Conservation (phyloP, 2,797 vertebrate species). For the Xiphophorus birchmanni region DNA sequence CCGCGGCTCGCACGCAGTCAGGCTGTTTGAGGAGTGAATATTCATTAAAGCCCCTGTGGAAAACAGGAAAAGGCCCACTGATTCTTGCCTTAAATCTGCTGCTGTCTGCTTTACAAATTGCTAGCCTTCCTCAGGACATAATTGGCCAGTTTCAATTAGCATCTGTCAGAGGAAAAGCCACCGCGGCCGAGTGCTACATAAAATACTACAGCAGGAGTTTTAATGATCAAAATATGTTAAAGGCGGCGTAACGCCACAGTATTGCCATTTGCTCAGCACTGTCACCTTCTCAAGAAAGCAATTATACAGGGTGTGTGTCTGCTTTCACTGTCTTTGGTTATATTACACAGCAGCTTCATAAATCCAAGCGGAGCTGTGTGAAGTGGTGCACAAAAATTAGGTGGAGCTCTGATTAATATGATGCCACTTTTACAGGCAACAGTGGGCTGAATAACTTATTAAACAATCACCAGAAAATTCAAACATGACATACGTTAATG, state of each 20-base stretch:
- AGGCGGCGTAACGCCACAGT: slow-evolving; percentile 24
- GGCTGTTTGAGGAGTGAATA: slow-evolving; percentile 57
- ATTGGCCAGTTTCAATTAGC: slow-evolving; percentile 79
- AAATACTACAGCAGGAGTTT: slow-evolving; percentile 53
- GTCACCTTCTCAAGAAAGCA: slow-evolving; percentile 63
- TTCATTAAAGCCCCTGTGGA: slow-evolving; percentile 52
- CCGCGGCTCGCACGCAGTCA: slow-evolving; percentile 17
- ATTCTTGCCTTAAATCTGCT: slow-evolving; percentile 58
- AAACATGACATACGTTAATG: neutral
- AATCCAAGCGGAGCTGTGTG: slow-evolving; percentile 19
- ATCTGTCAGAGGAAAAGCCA: slow-evolving; percentile 59
- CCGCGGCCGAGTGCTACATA: slow-evolving; percentile 36
- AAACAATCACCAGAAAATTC: neutral
- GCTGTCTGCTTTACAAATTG: slow-evolving; percentile 72
- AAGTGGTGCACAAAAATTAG: slow-evolving; percentile 16
- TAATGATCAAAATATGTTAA: slow-evolving; percentile 70
- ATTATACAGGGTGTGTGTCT: slow-evolving; percentile 42
- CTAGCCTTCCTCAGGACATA: slow-evolving; percentile 48
- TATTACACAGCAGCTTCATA: slow-evolving; percentile 21
- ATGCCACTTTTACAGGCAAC: slow-evolving; percentile 10
- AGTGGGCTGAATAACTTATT: neutral
- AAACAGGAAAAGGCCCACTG: slow-evolving; percentile 26
- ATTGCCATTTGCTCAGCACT: slow-evolving; percentile 48
- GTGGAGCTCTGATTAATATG: slow-evolving; percentile 23
- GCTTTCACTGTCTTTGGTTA: slow-evolving; percentile 1